phyloP scores from a whole-genome alignment of 2,888 invertebrate species.

The Apoda limacodes region DNA sequence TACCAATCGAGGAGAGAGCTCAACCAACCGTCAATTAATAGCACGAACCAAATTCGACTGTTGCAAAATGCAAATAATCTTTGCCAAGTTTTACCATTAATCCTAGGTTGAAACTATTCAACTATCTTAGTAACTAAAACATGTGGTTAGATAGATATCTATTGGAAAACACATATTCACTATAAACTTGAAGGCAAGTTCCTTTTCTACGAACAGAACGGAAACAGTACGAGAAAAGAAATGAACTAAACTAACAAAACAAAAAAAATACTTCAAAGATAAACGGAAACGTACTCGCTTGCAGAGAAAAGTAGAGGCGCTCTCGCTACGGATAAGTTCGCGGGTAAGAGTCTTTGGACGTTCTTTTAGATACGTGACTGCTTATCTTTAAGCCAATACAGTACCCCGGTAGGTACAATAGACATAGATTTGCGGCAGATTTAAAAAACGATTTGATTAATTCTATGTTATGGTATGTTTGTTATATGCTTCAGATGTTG shows the following conservation, averaged over 20 bases:
- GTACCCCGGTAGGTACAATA: too few species aligned
- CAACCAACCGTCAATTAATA: slow-evolving; percentile 59
- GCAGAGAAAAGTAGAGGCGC: slow-evolving; percentile 56
- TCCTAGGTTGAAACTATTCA: too few species aligned
- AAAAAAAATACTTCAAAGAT: slow-evolving; percentile 54
- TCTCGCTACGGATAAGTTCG: slow-evolving; percentile 53
- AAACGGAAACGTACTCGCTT: slow-evolving; percentile 61
- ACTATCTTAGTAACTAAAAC: too few species aligned
- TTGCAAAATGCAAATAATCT: slow-evolving; percentile 24
- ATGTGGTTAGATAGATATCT: too few species aligned
- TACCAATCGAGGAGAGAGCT: slow-evolving; percentile 61
- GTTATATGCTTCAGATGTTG: too few species aligned
- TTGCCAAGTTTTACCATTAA: too few species aligned
- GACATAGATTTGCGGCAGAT: too few species aligned
- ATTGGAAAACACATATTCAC: too few species aligned
- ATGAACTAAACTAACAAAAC: slow-evolving; percentile 49
- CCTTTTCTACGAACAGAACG: too few species aligned
- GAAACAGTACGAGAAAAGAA: slow-evolving; percentile 54
- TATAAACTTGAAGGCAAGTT: too few species aligned
- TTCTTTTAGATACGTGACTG: slow-evolving; percentile 36
- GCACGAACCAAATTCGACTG: slow-evolving; percentile 37
- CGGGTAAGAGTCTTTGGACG: slow-evolving; percentile 38
- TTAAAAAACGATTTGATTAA: too few species aligned
- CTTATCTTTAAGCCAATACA: slow-evolving; percentile 22
- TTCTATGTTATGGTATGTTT: too few species aligned